Base-by-base conservation (phyloP, 64 coral and sea anemone genomes). In the Trachythela sp. region DNA sequence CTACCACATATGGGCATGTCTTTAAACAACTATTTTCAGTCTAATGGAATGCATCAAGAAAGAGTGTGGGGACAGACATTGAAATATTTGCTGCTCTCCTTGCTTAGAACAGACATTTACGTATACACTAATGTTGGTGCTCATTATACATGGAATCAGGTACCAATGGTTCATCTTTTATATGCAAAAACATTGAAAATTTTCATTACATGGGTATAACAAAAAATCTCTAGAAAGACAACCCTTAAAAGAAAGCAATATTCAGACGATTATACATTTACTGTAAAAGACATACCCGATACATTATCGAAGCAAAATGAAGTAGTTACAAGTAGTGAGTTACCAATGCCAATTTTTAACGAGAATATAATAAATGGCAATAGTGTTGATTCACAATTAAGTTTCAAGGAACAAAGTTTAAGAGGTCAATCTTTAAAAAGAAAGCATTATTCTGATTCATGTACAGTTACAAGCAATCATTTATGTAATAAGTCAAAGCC, bases 381-480 rank as follows among this genome's bases (percentile, higher is more conserved):
- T 68, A 68, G 30, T 68, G 18, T 68, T 68, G 20, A 68, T 68
- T 68, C 59, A 68, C 59, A 68, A 45, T 45, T 45, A 31, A 68
- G 59, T 68, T 68, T 68, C 20, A 31, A 31, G 59, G 59, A 31
- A 31, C 59, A 68, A 68, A 68, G 59, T 68, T 68, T 68, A 31
- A 68, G 30, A 68, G 59, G 59, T 31, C 59, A 68, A 68, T 68
- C 59, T 68, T 68, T 68, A 68, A 68, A 68, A 68, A 68, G 59
- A 68, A 68, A 68, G 59, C 20, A 68, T 68, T 31, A 4, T 45
- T 45, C 59, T 68, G 59, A 68, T 68, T 68, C 59, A 68, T 68
- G 59, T 68, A 68, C 59, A 68, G 30, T 68, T 68, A 68, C 59
- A 68, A 7, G 59, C 30, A 31, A 68, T 31, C 59, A 68, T 68